phyloP scores from a whole-genome alignment of 1,140 invertebrate genomes.

The Branchinecta lynchi region DNA sequence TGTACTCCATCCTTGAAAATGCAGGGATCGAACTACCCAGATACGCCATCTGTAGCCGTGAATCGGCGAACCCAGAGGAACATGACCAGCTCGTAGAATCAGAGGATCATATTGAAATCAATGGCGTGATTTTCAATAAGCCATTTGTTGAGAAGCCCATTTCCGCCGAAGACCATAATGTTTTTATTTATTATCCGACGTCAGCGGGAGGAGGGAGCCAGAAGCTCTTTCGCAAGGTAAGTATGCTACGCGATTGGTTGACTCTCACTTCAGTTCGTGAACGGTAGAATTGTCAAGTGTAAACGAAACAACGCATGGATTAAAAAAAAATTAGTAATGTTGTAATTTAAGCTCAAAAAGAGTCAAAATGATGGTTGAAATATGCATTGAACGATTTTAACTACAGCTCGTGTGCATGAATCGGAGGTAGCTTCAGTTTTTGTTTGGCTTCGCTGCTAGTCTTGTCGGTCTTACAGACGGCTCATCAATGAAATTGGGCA shows the following conservation, averaged over 20 bases:
- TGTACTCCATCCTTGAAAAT: conserved; percentile 81
- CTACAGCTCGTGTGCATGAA: no score
- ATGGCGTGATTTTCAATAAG: conserved; percentile 92
- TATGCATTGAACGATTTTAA: no score
- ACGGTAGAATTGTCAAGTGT: no score
- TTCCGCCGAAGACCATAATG: conserved; percentile 98
- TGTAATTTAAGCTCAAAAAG: no score
- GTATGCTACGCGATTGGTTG: neutral
- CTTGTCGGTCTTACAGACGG: no score
- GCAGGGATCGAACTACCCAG: conserved; percentile 94
- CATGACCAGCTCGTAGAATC: conserved; percentile 76
- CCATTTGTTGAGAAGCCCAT: conserved; percentile 98
- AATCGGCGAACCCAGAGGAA: conserved; percentile 77
- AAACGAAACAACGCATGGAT: no score
- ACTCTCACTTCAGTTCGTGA: no score
- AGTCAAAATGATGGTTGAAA: no score
- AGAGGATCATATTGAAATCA: conserved; percentile 97
- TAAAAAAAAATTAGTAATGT: no score
- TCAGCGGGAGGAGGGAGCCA: conserved; percentile 96
- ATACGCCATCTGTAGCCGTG: conserved; percentile 90
- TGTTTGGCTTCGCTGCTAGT: no score
- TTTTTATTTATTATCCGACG: conserved; percentile 99
- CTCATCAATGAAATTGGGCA: no score
- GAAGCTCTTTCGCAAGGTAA: conserved; percentile 84
- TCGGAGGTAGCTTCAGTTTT: no score